These are phyloP conservation scores for Coremacera marginata DNA, from an alignment of 2,888 invertebrate species.

Conservation along the genomic window DNA sequence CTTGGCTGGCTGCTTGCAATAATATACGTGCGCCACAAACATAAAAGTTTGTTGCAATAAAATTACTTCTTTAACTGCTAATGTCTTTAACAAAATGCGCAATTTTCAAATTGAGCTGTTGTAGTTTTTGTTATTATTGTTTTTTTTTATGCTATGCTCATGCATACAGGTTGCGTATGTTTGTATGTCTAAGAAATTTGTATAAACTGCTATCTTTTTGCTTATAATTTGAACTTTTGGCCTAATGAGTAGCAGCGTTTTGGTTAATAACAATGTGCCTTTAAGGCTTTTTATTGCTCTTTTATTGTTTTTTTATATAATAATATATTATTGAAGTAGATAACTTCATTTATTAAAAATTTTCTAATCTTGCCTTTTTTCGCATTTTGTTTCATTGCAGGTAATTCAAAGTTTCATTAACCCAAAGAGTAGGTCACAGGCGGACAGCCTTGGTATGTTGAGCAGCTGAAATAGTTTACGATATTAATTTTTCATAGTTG, in stretches of 20 bases:
- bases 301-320: conserved; percentile 16
- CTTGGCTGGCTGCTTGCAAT: too few relatives aligned
- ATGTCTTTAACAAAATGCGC: not conserved
- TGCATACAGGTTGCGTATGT: not conserved
- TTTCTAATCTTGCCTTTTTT: conserved; percentile 1
- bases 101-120: not conserved
- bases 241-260: not conserved
- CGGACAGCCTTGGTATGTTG: not conserved
- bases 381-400: conserved; percentile 21
- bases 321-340: conserved; percentile 4
- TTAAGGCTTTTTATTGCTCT: not conserved
- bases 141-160: not conserved
- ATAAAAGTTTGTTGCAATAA: not conserved
- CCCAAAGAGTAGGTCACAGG: not conserved
- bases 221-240: conserved; percentile 17
- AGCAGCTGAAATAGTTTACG: not conserved
- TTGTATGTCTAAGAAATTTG: conserved; percentile 1
- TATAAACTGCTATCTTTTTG: not conserved
- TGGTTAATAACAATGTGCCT: conserved; percentile 9
- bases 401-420: not conserved
- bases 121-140: conserved; percentile 12
- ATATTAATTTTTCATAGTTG: not conserved
- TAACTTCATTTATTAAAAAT: conserved; percentile 8
- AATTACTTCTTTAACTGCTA: not conserved
- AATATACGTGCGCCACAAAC: not conserved